Evolutionary conservation across 64 coral and sea anemone genomes (phyloP), one percentile per base, ranked within the genome.

Genomic region (Cladopsammia gracilis): DNA sequence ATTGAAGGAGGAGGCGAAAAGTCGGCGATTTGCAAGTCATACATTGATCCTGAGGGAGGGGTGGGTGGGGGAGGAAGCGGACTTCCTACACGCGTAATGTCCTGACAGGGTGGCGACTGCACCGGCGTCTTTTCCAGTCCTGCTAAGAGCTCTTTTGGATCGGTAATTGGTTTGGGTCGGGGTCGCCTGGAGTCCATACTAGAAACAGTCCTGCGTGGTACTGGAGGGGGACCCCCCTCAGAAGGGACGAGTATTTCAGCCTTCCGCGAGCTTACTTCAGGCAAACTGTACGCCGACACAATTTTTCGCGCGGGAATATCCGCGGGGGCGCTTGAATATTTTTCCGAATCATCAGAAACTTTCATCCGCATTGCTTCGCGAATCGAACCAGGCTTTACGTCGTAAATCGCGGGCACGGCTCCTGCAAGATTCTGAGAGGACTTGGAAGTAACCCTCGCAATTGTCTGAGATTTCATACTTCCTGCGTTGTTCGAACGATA

Each of bases 1-100:
- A 84, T 84, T 0, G 80, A 84, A 11, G 80, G 80, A 25, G 91
- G 91, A 16, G 91, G 91, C 15, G 91, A 85, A 34, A 93, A 93
- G 59, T 93, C 73, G 8, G 91, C 91, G n/a, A 93, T 44, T 13
- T 67, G 59, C 12, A 93, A 70, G 3, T 93, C 91, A 78, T 56
- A 47, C 71, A 86, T 19, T 51, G 83, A 75, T 25, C 85, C 91
- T 3, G 83, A 75, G 52, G 71, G 44, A 23, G 91, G 91, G 23
- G 71, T 72, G 19, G 91, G 91, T 49, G 83, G 83, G 15, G 64
- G 82, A 64, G 91, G 91, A 20, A 87, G 73, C 6, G 91, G 91
- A 70, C 91, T 93, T 24, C 43, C 62, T 15, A 84, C 80, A 26
- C 80, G 42, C 60, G 62, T 25, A 6, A 11, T 47, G 20, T 68